These are phyloP conservation scores for Amazona vittata DNA, from an alignment of 2,113 vertebrate species.

Conservation along the genomic window DNA sequence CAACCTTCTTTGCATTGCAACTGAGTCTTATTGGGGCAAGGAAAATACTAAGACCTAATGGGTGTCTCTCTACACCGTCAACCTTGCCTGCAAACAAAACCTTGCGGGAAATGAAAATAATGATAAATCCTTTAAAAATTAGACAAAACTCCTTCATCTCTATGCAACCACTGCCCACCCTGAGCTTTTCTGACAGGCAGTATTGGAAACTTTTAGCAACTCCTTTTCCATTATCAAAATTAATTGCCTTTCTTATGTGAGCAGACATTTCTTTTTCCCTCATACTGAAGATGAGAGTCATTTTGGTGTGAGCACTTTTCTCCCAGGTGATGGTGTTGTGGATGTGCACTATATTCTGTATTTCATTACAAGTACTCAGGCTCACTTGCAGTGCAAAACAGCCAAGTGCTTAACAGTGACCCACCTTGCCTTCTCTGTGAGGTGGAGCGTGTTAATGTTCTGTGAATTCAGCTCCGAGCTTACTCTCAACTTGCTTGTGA, in stretches of 20 bases:
- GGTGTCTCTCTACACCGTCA: background rate
- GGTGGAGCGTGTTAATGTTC: background rate
- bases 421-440: background rate
- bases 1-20: background rate
- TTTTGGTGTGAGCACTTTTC: background rate
- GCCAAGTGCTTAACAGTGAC: accelerated
- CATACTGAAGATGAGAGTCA: background rate
- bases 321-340: background rate
- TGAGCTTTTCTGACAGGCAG: background rate
- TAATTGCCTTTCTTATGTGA: background rate
- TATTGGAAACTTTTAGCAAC: background rate
- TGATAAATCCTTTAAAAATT: background rate
- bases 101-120: background rate
- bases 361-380: background rate
- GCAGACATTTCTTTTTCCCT: background rate
- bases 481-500: background rate
- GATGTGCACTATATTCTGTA: accelerated
- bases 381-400: accelerated
- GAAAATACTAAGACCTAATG: background rate
- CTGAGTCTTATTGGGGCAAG: accelerated
- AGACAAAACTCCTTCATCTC: background rate
- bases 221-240: background rate
- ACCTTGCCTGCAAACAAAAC: background rate
- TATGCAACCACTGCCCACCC: background rate
- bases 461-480: background rate